Conservation (phyloP, 1,140 invertebrate genomes). For the Ceratina australensis region DNA sequence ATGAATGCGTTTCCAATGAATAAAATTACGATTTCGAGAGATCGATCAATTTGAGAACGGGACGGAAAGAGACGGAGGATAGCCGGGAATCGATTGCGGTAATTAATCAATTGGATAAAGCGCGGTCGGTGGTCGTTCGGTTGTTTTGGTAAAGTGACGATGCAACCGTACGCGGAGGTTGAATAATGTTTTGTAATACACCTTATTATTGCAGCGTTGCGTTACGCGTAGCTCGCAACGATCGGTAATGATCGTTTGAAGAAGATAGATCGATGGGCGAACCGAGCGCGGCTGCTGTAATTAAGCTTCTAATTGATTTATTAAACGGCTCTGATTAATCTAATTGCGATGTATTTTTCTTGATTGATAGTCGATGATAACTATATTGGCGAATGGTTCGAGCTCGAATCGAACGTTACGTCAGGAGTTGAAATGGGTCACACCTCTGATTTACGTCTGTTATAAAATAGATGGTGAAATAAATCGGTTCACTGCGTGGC, state of each 20-base stretch:
- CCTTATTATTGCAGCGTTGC: not conserved
- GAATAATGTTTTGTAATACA: conserved; percentile 1
- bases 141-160: not conserved
- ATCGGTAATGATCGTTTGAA: not conserved
- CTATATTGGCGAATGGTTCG: not conserved
- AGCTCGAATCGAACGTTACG: no score
- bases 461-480: not conserved
- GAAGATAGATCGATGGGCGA: not conserved
- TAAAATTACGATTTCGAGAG: not conserved
- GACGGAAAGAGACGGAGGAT: not conserved
- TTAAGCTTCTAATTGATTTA: conserved; percentile 3
- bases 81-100: not conserved
- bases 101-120: conserved; percentile 7
- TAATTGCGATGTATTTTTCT: not conserved
- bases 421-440: not conserved
- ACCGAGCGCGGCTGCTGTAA: not conserved
- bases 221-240: not conserved
- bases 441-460: not conserved
- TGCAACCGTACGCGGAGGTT: no score
- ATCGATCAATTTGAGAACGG: not conserved
- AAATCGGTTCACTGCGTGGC: not conserved
- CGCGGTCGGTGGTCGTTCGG: not conserved
- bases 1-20: no score
- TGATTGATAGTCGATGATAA: not conserved
- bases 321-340: not conserved